A percentile compares a stretch with the other conserved stretches of the same genome.
Conservation (phyloP, 2,888 invertebrate genomes). For the Megastigmus dorsalis region DNA sequence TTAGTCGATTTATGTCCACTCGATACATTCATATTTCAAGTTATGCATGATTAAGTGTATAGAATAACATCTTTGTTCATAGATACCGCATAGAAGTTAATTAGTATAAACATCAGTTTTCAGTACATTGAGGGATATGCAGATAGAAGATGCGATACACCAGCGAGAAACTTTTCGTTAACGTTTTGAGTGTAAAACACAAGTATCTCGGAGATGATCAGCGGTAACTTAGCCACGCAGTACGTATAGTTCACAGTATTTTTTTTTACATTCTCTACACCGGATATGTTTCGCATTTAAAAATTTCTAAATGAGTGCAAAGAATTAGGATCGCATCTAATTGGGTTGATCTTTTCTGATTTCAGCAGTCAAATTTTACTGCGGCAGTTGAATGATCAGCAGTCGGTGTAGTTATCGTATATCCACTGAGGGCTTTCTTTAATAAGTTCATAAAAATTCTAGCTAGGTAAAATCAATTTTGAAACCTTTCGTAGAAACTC, state of each 20-base stretch:
- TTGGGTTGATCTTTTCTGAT: constrained; percentile 20
- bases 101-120: constrained; percentile 72
- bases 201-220: constrained; percentile 39
- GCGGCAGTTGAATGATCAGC: constrained; percentile 51
- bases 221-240: constrained; percentile 38
- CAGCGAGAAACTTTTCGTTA: constrained; percentile 44
- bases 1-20: constrained; percentile 41
- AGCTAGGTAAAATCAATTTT: constrained; percentile 9
- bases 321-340: constrained; percentile 10
- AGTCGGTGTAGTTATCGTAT: constrained; percentile 33
- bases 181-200: constrained; percentile 16
- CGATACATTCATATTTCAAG: constrained; percentile 59
- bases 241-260: constrained; percentile 14
- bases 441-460: constrained; percentile 23
- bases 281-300: constrained; percentile 1
- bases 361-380: constrained; percentile 40
- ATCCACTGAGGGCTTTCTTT: not conserved
- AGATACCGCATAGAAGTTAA: constrained; percentile 70
- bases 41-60: constrained; percentile 57
- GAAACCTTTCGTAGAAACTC: no score
- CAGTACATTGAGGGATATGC: constrained; percentile 74
- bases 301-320: constrained; percentile 13
- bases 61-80: constrained; percentile 63
- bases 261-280: constrained; percentile 19
- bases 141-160: constrained; percentile 64